Percentiles rank a stretch among this genome's conserved stretches.
phyloP scores from a whole-genome alignment of 2,797 vertebrate species.

The Acridotheres tristis region DNA sequence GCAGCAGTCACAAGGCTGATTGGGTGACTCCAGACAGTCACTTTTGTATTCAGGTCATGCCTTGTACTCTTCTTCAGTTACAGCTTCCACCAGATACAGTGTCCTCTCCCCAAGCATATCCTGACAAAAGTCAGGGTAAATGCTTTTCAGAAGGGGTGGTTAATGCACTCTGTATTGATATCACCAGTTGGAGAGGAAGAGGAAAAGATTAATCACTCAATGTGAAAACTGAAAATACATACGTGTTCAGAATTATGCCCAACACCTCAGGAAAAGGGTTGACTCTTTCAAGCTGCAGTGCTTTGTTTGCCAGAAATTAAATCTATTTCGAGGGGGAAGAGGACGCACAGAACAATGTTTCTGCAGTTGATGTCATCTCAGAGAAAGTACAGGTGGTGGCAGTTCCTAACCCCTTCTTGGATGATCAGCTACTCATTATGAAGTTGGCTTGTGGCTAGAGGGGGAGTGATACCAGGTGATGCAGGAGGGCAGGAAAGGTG shows the following conservation, averaged over 20 bases:
- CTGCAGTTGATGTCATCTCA: not conserved
- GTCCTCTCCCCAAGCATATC: not conserved
- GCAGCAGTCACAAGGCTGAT: not conserved
- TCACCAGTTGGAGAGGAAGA: not conserved
- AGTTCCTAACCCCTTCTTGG: not conserved
- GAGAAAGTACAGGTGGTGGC: not conserved
- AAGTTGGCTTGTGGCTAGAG: not conserved
- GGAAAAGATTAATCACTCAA: not conserved
- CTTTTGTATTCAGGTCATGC: constrained; percentile 27
- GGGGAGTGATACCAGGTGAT: not conserved
- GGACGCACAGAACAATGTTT: not conserved
- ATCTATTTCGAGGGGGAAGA: not conserved
- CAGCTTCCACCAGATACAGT: not conserved
- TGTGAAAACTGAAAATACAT: not conserved
- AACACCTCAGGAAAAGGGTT: not conserved
- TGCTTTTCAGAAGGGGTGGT: not conserved
- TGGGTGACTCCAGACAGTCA: not conserved
- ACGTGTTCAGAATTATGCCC: not conserved
- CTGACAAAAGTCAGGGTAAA: constrained; percentile 16
- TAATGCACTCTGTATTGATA: not conserved
- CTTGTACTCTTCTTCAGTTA: constrained; percentile 43
- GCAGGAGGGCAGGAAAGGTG: not conserved
- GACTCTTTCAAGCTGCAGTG: not conserved
- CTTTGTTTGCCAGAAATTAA: not conserved
- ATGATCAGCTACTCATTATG: not conserved